phyloP scores from a whole-genome alignment of 2,797 vertebrate species.

The Novumbra hubbsi region DNA sequence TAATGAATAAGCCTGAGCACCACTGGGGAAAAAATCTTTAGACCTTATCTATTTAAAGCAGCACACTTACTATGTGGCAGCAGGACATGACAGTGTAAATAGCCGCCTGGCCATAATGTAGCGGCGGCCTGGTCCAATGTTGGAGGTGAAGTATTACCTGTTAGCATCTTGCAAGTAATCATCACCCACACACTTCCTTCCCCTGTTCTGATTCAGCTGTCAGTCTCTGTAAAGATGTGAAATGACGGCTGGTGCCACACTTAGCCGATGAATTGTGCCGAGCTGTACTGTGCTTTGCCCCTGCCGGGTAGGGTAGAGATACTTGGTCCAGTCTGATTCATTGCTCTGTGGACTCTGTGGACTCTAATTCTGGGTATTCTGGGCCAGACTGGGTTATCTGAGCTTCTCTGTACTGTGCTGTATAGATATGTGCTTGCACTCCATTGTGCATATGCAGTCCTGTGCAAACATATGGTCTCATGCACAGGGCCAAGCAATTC shows the following conservation, averaged over 20 bases:
- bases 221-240: neutral
- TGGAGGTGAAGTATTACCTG: conserved; percentile 36
- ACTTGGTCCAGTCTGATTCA: neutral
- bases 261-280: too few relatives aligned
- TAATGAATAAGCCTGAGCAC: conserved; percentile 57
- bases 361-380: neutral
- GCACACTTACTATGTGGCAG: conserved; percentile 58
- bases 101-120: conserved; percentile 17
- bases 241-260: neutral
- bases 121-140: conserved; percentile 34
- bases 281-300: neutral
- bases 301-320: neutral
- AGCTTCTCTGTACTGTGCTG: neutral
- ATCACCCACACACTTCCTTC: conserved; percentile 21
- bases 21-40: conserved; percentile 63
- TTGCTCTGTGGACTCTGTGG: neutral
- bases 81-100: conserved; percentile 41
- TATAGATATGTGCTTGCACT: neutral
- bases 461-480: neutral
- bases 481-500: neutral
- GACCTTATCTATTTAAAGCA: conserved; percentile 70
- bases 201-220: neutral
- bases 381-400: neutral
- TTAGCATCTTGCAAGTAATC: conserved; percentile 36
- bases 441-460: neutral